phyloP scores from a whole-genome alignment of 2,113 vertebrate species.

The Chitala chitala region DNA sequence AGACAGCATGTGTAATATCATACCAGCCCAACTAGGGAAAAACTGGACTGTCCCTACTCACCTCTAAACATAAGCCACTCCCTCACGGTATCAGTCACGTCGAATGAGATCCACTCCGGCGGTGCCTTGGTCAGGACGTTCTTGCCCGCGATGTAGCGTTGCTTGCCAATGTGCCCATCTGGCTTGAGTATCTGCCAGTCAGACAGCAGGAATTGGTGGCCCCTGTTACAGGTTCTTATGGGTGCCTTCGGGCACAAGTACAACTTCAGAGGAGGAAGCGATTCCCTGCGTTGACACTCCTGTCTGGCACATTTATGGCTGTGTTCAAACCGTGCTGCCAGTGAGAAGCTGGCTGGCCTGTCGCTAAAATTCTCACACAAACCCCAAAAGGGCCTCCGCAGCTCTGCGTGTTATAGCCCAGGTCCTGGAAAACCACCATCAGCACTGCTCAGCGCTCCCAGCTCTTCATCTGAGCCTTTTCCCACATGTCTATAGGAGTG shows the following conservation, averaged over 20 bases:
- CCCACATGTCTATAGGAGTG: neutral
- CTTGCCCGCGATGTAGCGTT: conserved; percentile 89
- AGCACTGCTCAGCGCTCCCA: neutral
- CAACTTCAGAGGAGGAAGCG: conserved; percentile 68
- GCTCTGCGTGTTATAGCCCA: neutral
- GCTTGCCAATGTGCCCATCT: conserved; percentile 89
- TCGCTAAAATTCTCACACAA: conserved; percentile 36
- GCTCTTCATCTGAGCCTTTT: neutral
- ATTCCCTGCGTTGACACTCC: conserved; percentile 62
- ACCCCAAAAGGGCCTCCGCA: conserved; percentile 30
- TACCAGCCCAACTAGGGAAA: neutral
- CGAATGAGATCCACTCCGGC: conserved; percentile 89
- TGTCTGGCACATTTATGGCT: conserved; percentile 64
- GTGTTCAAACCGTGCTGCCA: too few species aligned
- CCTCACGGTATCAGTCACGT: conserved; percentile 91
- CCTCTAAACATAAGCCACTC: conserved; percentile 92
- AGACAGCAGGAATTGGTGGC: conserved; percentile 41
- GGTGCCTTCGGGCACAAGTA: too few species aligned
- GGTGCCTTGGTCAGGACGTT: conserved; percentile 87
- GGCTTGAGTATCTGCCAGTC: conserved; percentile 77
- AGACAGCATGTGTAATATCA: neutral
- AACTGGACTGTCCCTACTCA: too few species aligned
- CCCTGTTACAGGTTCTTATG: conserved; percentile 61
- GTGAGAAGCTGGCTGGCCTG: conserved; percentile 53
- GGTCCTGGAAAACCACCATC: neutral